These are phyloP conservation scores for Drosophila equinoxialis DNA, from an alignment of 1,140 invertebrate genomes.

Conservation along the genomic window DNA sequence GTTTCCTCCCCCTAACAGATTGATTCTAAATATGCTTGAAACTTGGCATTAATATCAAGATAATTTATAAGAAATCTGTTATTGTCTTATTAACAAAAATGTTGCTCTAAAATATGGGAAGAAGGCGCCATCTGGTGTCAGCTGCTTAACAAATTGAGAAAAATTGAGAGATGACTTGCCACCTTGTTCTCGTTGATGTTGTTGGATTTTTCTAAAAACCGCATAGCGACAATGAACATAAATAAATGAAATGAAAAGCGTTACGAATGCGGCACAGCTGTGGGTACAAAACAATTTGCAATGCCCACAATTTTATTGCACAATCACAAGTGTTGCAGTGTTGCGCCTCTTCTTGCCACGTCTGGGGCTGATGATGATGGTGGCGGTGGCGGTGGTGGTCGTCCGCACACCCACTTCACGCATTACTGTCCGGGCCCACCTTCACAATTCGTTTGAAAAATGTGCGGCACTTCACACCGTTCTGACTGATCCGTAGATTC, in stretches of 20 bases:
- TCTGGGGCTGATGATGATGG: not conserved
- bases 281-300: constrained; percentile 64
- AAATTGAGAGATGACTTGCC: constrained; percentile 60
- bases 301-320: constrained; percentile 76
- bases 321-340: constrained; percentile 71
- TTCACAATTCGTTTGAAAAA: constrained; percentile 46
- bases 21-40: constrained; percentile 41
- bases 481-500: constrained; percentile 16
- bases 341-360: constrained; percentile 14
- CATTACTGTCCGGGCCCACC: constrained; percentile 62
- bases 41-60: constrained; percentile 47
- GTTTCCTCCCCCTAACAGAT: constrained; percentile 7
- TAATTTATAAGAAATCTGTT: constrained; percentile 79
- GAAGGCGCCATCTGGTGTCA: constrained; percentile 65
- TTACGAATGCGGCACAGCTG: constrained; percentile 66
- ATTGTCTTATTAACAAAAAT: constrained; percentile 62
- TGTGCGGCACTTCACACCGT: constrained; percentile 74
- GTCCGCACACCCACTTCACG: constrained; percentile 69
- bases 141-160: constrained; percentile 75
- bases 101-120: not conserved
- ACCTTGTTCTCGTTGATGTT: constrained; percentile 26
- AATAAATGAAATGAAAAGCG: constrained; percentile 78
- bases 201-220: constrained; percentile 40
- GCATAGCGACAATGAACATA: constrained; percentile 69
- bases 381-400: constrained; percentile 24